Base-by-base conservation (phyloP, 2,113 vertebrate species). In the Prochilodus magdalenae region DNA sequence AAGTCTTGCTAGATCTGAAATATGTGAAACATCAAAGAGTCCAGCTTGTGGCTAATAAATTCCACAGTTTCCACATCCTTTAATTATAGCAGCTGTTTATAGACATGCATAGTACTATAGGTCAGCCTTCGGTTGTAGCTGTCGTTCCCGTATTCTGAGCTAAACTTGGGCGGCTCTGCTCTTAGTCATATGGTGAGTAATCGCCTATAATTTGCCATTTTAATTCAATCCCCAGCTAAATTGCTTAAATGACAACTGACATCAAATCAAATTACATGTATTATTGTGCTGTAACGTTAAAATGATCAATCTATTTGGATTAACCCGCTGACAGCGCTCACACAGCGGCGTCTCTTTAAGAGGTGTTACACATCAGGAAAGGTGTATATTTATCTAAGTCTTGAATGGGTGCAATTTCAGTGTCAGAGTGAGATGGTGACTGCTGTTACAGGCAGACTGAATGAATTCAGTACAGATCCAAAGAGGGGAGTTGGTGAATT, bases 381-480 rank as follows among this genome's bases (percentile, higher is more conserved):
- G 29, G 30, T 59, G 36, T 49, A 12, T 62, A 44, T 47, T 66
- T 53, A 30, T 33, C 53, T 24, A 69, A 51, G 70, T 14, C 5
- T 62, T 62, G 36, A 79, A 71, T 27, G 18, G 29, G 75, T 77
- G 53, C 15, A 60, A 29, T 60, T 29, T 71, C 11, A n/a, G 26
- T 72, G 55, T 71, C 53, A 44, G 26, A 59, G 55, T 59, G 33
- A 20, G 30, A 70, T 14, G 6, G 16, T 27, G 40, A 44, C 77
- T 59, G 67, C 55, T 49, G 55, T 24, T 71, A 24, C 62, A 53
- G 44, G 29, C 55, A 62, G 24, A 30, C 65, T 44, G 77, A 79
- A 79, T 59, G 77, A 60, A 71, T 79, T 59, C 70, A 29, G 36
- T 36, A n/a, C 33, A 59, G 30, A 24, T 59, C 18, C 49, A 67